Base-by-base conservation (phyloP, 2,797 vertebrate genomes). In the Vireo griseus region DNA sequence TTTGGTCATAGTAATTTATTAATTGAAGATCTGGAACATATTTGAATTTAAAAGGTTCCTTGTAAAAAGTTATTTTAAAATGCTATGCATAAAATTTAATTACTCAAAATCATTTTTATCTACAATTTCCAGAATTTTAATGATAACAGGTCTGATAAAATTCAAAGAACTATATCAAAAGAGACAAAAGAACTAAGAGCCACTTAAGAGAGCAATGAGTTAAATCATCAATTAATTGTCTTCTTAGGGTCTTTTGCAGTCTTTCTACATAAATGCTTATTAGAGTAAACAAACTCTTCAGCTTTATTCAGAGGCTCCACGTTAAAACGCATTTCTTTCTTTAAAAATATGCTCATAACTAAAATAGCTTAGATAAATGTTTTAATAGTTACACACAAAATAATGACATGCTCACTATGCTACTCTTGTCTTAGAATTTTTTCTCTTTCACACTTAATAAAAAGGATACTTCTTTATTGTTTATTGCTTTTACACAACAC, bases 11-110 rank as follows among this genome's bases (percentile, higher is more conserved):
- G 67, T 79, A 94, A 77, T 75, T 95, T 74, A 62, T 28, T 96
- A 96, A 95, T 80, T 93, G 73, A 97, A 92, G 68, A 90, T 55
- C 47, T 87, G 51, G 73, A 95, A 39, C 87, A 91, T 61, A 61
- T 59, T 17, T 73, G 37, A 92, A 94, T 95, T 92, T 61, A 75
- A 94, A 77, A 62, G 8, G 5, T 72, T 87, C 88, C 39, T 77
- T 85, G 50, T 94, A 88, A 93, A 72, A 83, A 3, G 4, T 66
- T 84, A 52, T 80, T 92, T 51, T 61, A 17, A 75, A 90, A 80
- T 79, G 84, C 29, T 40, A 50, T 68, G 69, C 63, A 66, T 68
- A 91, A 90, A 86, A 57, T 22, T 57, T 52, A 55, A 59, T 82
- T 59, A 52, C 29, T n/a, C 47, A 39, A 86, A 79, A 71, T 11